phyloP scores from a whole-genome alignment of 2,113 vertebrate species.

The Holacanthus passer region DNA sequence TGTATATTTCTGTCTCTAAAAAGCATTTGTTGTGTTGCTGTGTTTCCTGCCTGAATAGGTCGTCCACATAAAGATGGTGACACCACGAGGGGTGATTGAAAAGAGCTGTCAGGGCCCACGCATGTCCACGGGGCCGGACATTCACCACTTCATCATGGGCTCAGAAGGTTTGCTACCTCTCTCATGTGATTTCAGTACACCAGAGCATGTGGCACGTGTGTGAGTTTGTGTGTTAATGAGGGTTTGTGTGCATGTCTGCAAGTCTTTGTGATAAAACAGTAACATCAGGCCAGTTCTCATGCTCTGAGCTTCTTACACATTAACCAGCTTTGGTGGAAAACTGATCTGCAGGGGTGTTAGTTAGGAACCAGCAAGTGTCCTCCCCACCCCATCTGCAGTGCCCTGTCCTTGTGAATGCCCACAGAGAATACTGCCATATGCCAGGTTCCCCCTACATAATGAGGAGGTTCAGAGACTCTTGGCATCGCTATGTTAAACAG shows the following conservation, averaged over 20 bases:
- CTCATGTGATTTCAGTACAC: conserved; percentile 8
- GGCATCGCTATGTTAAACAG: conserved; percentile 78
- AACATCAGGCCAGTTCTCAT: conserved; percentile 71
- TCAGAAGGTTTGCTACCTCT: conserved; percentile 91
- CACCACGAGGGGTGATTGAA: conserved; percentile 95
- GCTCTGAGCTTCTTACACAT: conserved; percentile 60
- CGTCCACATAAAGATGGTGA: conserved; percentile 97
- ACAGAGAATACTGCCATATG: conserved; percentile 83
- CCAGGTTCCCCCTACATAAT: conserved; percentile 75
- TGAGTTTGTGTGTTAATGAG: conserved; percentile 20
- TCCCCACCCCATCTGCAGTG: conserved; percentile 62
- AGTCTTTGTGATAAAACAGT: conserved; percentile 45
- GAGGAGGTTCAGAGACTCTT: conserved; percentile 76
- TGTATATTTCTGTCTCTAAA: background rate
- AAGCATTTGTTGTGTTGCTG: conserved; percentile 12
- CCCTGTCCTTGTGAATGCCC: conserved; percentile 78
- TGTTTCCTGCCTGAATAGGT: conserved; percentile 85
- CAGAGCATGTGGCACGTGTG: conserved; percentile 4
- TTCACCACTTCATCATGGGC: conserved; percentile 99
- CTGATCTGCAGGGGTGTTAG: conserved; percentile 51
- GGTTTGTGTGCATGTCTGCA: conserved; percentile 17
- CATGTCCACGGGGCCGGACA: conserved; percentile 96
- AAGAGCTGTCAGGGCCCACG: conserved; percentile 97
- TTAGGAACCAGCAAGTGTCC: conserved; percentile 62
- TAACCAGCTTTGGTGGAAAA: conserved; percentile 62